phyloP scores from a whole-genome alignment of 2,797 vertebrate species.

The Enteromius unitaeniatus region DNA sequence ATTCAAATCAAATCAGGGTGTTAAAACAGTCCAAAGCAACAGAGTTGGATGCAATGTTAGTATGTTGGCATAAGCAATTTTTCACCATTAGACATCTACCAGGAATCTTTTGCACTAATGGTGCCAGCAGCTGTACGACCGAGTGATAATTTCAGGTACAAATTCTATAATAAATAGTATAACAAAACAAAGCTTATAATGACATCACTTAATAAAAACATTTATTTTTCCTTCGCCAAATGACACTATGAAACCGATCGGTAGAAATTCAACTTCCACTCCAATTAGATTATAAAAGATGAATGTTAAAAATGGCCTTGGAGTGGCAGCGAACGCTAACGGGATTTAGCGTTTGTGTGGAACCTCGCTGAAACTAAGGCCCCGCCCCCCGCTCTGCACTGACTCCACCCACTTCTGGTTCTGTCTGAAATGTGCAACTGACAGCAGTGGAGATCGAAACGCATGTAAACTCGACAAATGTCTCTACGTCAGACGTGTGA shows the following conservation, averaged over 20 bases:
- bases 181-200: conserved; percentile 57
- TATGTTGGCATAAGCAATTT: conserved; percentile 17
- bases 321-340: neutral
- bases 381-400: neutral
- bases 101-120: conserved; percentile 10
- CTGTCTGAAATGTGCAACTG: conserved; percentile 30
- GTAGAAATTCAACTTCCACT: conserved; percentile 29
- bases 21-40: conserved; percentile 5
- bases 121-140: conserved; percentile 32
- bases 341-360: neutral
- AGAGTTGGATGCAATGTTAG: neutral
- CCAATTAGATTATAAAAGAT: conserved; percentile 33
- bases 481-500: conserved; percentile 35
- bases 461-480: conserved; percentile 53
- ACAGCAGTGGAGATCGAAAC: conserved; percentile 46
- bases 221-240: neutral
- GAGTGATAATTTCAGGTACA: conserved; percentile 47
- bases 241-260: conserved; percentile 26
- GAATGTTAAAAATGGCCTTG: conserved; percentile 32
- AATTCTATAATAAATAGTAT: conserved; percentile 64
- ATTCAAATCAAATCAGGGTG: conserved; percentile 17
- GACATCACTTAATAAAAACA: conserved; percentile 43
- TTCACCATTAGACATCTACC: conserved; percentile 31
- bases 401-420: conserved; percentile 9
- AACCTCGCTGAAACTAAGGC: neutral